Conservation (phyloP, 2,888 invertebrate genomes). For the Synergus japonicus region DNA sequence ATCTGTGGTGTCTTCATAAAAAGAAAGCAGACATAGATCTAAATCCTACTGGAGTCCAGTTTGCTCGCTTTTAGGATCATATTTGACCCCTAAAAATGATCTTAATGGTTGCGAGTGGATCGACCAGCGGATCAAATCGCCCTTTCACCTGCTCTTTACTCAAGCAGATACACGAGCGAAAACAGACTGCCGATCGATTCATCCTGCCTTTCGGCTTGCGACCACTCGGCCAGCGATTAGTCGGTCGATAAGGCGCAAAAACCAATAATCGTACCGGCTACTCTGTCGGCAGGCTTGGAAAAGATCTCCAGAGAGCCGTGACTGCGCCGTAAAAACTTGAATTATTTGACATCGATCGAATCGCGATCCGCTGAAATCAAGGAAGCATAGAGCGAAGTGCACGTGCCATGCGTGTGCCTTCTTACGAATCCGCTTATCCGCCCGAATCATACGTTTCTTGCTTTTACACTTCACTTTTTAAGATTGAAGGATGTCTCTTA, state of each 20-base stretch:
- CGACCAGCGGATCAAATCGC: conserved; percentile 56
- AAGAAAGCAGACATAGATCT: not conserved
- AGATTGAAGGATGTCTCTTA: not conserved
- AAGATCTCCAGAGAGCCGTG: conserved; percentile 44
- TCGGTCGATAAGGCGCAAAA: conserved; percentile 46
- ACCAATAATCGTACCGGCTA: conserved; percentile 44
- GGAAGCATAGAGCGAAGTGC: conserved; percentile 32
- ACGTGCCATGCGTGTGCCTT: conserved; percentile 42
- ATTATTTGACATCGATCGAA: conserved; percentile 46
- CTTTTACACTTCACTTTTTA: not conserved
- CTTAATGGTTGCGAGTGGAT: conserved; percentile 58
- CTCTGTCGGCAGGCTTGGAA: conserved; percentile 28
- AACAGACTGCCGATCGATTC: conserved; percentile 26
- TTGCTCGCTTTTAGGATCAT: conserved; percentile 66
- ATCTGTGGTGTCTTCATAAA: not conserved
- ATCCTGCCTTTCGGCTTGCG: conserved; percentile 14
- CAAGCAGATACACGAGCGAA: conserved; percentile 30
- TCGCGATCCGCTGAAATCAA: conserved; percentile 43
- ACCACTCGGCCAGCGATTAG: conserved; percentile 36
- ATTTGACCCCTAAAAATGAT: conserved; percentile 64
- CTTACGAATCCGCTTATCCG: conserved; percentile 14
- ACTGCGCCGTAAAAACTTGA: conserved; percentile 48
- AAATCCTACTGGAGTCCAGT: conserved; percentile 54
- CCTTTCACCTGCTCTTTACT: conserved; percentile 55
- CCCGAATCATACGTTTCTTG: not conserved